phyloP scores from a whole-genome alignment of 2,113 vertebrate species.

The Bufo bufo region DNA sequence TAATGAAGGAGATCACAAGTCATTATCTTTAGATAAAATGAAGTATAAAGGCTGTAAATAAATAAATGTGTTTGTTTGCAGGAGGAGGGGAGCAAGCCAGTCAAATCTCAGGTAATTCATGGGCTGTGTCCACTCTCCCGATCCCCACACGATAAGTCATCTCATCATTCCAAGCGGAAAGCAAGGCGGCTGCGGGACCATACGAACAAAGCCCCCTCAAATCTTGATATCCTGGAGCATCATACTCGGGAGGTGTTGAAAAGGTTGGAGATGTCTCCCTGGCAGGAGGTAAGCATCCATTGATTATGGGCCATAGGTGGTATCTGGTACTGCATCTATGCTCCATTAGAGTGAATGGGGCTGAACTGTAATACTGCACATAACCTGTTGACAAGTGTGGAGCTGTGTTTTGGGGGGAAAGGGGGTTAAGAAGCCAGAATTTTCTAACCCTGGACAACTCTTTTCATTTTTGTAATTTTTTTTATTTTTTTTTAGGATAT shows the following conservation, averaged over 20 bases:
- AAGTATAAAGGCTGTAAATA: background rate
- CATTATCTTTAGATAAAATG: too few species aligned
- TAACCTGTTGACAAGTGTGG: background rate
- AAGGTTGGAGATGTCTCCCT: slow-evolving; percentile 89
- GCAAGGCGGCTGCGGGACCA: slow-evolving; percentile 89
- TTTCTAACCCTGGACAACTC: background rate
- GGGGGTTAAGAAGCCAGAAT: background rate
- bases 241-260: slow-evolving; percentile 93
- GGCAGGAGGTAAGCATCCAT: slow-evolving; percentile 83
- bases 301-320: too few species aligned
- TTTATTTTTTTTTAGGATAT: slow-evolving; percentile 72
- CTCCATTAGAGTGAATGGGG: background rate
- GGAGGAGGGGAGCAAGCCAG: slow-evolving; percentile 88
- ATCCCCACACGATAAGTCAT: slow-evolving; percentile 78
- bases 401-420: background rate
- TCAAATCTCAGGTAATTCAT: slow-evolving; percentile 92
- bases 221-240: slow-evolving; percentile 92
- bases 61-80: slow-evolving; percentile 60
- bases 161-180: slow-evolving; percentile 81
- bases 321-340: background rate
- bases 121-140: slow-evolving; percentile 81
- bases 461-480: background rate
- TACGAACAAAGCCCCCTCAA: slow-evolving; percentile 82
- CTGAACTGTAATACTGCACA: background rate
- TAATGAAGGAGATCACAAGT: background rate